phyloP scores from a whole-genome alignment of 2,113 vertebrate genomes.

The Pardalotus punctatus region DNA sequence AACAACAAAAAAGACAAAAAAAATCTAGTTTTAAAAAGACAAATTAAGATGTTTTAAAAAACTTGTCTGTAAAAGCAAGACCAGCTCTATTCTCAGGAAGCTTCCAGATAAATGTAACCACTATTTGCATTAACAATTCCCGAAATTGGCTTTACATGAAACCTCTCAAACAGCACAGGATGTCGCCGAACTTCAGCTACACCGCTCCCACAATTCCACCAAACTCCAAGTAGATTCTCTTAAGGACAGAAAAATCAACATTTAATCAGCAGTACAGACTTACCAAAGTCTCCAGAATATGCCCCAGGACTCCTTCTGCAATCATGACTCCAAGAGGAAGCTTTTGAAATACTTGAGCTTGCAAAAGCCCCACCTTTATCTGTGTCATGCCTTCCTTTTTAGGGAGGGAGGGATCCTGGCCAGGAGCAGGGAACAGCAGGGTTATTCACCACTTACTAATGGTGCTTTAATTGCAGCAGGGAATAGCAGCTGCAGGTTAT shows the following conservation, averaged over 20 bases:
- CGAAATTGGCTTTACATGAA: fast-evolving
- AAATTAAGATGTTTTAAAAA: background rate
- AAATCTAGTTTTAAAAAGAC: background rate
- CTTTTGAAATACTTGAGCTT: conserved; percentile 10
- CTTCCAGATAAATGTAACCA: background rate
- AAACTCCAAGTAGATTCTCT: background rate
- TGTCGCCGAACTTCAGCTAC: background rate
- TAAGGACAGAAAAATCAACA: background rate
- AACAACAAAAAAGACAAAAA: background rate
- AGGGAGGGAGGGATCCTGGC: background rate
- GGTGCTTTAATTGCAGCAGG: background rate
- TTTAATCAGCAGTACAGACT: background rate
- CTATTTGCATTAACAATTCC: background rate
- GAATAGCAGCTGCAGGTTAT: background rate
- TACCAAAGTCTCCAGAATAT: background rate
- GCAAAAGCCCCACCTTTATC: conserved; percentile 52
- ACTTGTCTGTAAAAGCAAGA: background rate
- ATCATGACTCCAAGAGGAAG: background rate
- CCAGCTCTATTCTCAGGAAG: background rate
- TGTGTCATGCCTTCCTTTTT: conserved; percentile 26
- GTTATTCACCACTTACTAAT: background rate
- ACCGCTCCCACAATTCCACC: background rate
- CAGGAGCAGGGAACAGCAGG: background rate
- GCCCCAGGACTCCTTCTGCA: background rate
- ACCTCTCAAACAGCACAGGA: background rate